phyloP scores from a whole-genome alignment of 2,113 vertebrate species.

The Onychorhynchus coronatus region DNA sequence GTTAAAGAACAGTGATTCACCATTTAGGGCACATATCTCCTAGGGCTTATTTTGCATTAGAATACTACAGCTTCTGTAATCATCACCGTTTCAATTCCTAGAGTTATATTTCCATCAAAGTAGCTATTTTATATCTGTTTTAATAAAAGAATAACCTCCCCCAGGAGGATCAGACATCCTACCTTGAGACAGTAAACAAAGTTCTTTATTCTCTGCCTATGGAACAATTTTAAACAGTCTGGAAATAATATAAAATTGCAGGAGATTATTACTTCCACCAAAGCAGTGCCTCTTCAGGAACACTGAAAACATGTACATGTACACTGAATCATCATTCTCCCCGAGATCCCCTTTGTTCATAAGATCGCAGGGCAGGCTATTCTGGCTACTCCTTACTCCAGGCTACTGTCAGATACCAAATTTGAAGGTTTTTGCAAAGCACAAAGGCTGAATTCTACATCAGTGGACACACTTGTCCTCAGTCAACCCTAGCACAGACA shows the following conservation, averaged over 20 bases:
- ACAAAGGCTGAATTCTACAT: constrained; percentile 40
- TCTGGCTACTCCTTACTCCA: constrained; percentile 10
- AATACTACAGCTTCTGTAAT: constrained; percentile 33
- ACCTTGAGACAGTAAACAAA: constrained; percentile 48
- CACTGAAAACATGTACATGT: background rate
- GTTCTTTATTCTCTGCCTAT: constrained; percentile 33
- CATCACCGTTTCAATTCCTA: constrained; percentile 39
- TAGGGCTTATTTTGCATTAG: constrained; percentile 52
- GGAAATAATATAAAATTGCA: constrained; percentile 50
- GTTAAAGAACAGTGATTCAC: constrained; percentile 34
- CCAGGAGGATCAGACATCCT: constrained; percentile 37
- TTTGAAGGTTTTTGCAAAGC: background rate
- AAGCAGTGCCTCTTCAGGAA: background rate
- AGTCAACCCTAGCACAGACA: background rate
- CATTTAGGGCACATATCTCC: constrained; percentile 50
- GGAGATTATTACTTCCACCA: constrained; percentile 31
- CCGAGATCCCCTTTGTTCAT: background rate
- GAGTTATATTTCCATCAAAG: constrained; percentile 11
- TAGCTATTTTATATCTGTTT: constrained; percentile 39
- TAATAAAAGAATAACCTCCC: constrained; percentile 61
- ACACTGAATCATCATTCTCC: background rate
- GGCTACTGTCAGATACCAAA: constrained; percentile 32
- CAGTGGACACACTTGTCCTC: constrained; percentile 19
- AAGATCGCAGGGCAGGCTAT: background rate
- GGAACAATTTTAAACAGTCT: constrained; percentile 20